Conservation (phyloP, 1,140 invertebrate genomes). For the Euwallacea fornicatus region DNA sequence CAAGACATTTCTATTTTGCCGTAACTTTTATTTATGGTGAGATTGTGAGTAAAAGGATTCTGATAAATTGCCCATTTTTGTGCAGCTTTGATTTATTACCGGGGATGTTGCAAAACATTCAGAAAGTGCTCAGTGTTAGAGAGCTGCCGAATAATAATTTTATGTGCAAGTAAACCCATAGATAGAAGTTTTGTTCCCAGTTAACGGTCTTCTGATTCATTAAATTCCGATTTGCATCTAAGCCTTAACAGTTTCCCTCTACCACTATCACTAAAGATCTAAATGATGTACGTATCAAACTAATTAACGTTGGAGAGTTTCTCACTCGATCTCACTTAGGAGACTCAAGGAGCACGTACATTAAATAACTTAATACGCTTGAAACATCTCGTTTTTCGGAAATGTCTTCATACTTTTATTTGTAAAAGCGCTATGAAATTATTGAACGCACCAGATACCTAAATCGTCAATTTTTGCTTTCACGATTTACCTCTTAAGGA, state of each 20-base stretch:
- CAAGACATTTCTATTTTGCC: slow-evolving; percentile 21
- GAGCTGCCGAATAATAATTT: background rate
- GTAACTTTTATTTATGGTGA: slow-evolving; percentile 17
- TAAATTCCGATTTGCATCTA: background rate
- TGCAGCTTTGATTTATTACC: slow-evolving; percentile 12
- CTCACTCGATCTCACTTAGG: no score
- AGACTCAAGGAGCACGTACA: no score
- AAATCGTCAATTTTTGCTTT: no score
- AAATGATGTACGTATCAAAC: background rate
- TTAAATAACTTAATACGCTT: no score
- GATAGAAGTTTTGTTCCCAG: background rate
- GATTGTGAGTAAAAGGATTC: slow-evolving; percentile 16
- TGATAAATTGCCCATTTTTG: slow-evolving; percentile 15
- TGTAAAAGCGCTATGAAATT: no score
- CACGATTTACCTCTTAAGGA: no score
- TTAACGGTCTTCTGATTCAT: background rate
- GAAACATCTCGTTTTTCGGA: no score
- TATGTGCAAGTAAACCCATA: background rate
- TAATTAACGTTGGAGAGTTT: no score
- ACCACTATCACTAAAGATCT: background rate
- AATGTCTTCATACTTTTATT: no score
- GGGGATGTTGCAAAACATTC: background rate
- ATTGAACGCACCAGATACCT: no score
- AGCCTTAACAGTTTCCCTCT: background rate
- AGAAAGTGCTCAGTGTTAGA: background rate